Evolutionary conservation across 2,113 vertebrate genomes (phyloP).

Genomic region (Paradisaea rubra): DNA sequence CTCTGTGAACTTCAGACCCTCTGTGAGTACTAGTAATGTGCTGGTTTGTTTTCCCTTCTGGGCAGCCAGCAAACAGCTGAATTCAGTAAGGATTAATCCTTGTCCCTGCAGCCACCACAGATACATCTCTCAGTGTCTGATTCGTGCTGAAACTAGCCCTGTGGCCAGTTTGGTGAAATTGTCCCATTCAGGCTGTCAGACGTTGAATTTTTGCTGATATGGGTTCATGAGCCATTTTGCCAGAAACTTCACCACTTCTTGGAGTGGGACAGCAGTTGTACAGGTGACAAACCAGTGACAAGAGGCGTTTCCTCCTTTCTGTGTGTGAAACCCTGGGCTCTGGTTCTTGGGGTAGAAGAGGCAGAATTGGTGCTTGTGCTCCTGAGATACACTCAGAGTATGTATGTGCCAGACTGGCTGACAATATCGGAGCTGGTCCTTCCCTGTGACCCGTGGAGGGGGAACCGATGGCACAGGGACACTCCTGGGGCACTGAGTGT

Average conservation of each 20-base stretch:
- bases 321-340: neutral
- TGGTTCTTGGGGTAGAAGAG: no score
- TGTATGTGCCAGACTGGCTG: neutral
- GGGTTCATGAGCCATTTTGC: fast-evolving
- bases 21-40: neutral
- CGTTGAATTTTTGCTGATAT: fast-evolving
- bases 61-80: neutral
- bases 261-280: neutral
- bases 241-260: neutral
- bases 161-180: neutral
- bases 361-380: neutral
- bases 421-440: neutral
- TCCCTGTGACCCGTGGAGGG: neutral
- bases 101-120: neutral
- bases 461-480: neutral
- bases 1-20: neutral
- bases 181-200: fast-evolving
- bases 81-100: no score
- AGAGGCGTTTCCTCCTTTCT: neutral
- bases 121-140: neutral
- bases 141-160: neutral
- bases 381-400: fast-evolving
- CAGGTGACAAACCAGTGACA: neutral
- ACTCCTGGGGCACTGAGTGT: fast-evolving
- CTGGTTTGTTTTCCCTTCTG: neutral